A percentile compares a stretch with the other conserved stretches of the same genome.
Conservation (phyloP, 2,888 invertebrate genomes). For the Parapristionchus giblindavisi region DNA sequence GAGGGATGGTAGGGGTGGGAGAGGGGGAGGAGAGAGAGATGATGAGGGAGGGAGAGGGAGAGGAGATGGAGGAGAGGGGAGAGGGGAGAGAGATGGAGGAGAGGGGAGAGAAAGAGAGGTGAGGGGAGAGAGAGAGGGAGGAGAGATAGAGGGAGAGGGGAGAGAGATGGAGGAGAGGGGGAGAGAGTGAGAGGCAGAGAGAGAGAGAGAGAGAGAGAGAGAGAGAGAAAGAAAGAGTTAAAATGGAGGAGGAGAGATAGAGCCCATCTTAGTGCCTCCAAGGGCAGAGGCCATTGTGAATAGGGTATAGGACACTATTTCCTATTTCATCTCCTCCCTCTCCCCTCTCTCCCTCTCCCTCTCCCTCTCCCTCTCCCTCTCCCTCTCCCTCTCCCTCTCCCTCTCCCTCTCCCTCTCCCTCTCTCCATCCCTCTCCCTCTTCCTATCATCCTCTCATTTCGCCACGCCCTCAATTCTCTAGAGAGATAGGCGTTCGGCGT, state of each 20-base stretch:
- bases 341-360: not conserved
- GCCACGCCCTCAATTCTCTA: not conserved
- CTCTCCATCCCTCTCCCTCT: not conserved
- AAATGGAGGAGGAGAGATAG: conserved; percentile 3
- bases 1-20: too few relatives aligned
- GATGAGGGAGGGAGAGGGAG: not conserved
- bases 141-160: not conserved
- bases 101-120: conserved; percentile 8
- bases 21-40: not conserved
- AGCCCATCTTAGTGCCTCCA: not conserved
- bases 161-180: conserved; percentile 4
- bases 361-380: not conserved
- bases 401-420: conserved; percentile 9
- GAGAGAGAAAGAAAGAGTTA: not conserved
- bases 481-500: conserved; percentile 20
- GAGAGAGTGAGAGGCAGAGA: too few relatives aligned
- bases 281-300: not conserved
- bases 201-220: not conserved
- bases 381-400: not conserved
- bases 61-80: not conserved
- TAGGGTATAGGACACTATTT: not conserved
- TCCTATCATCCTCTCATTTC: not conserved
- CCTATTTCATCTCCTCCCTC: not conserved
- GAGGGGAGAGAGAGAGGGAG: conserved; percentile 1
- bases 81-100: conserved; percentile 8